Evolutionary conservation across 2,888 invertebrate genomes (phyloP), one percentile per base, ranked within the genome.

Genomic region (Thyatira batis): DNA sequence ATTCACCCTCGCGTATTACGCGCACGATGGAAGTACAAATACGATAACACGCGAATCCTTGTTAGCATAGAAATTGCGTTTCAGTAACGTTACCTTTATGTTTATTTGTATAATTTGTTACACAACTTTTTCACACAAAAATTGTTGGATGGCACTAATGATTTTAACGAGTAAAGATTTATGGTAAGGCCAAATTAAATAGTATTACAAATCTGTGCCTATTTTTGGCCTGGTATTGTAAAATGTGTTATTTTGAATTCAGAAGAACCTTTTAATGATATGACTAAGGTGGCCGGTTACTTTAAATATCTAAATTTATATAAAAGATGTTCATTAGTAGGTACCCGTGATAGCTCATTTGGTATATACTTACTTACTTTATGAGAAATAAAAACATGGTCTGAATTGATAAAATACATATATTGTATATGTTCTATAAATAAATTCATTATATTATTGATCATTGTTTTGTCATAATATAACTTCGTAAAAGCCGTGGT

Each of bases 41-140:
- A 66, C 70, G 80, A 78, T 79, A 78, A 73, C 75, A 67, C 58
- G 68, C 54, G 70, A 69, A 66, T 74, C 65, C 80, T 80, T 74
- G 77, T 82, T 81, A 79, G 78, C 79, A 80, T 80, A 80, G 74
- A 78, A 79, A 79, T 80, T 76, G 71, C 69, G 52, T 65, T 70
- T 63, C 60, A 64, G 65, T 60, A 60, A 55, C 58, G 50, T 54
- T 51, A 51, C 48, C 43, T 63, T 57, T 61, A 50, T 46, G 33
- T 62, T 62, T 63, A 63, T 65, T 63, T 61, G 56, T 54, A 48
- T 54, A 45, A 44, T 20, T 10, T 45, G 10, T 43, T 17, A 17
- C 28, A 39, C 17, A 45, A 45, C 39, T 51, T 39, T 39, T 39
- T 17, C n/a, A 17, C 8, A 17, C 5, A 39, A 17, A 39, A 39